A percentile compares a stretch with the other conserved stretches of the same genome.
phyloP scores from a whole-genome alignment of 2,113 vertebrate species.

The Brachypteracias leptosomus region DNA sequence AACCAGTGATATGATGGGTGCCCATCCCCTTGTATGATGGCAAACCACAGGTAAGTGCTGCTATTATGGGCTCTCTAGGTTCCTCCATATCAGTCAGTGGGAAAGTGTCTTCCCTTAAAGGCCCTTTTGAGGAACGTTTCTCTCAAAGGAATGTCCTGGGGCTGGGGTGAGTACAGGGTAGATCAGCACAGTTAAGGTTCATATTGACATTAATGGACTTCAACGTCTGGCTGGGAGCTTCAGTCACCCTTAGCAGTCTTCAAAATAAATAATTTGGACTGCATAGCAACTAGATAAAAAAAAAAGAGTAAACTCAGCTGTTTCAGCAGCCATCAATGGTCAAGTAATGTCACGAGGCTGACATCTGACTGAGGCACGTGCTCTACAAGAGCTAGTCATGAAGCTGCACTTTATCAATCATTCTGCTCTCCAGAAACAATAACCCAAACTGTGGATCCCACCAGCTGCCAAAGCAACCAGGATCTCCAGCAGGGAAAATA shows the following conservation, averaged over 20 bases:
- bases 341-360: background rate
- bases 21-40: background rate
- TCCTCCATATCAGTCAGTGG: background rate
- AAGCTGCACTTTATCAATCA: background rate
- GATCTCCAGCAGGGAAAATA: background rate
- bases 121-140: fast-evolving
- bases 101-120: background rate
- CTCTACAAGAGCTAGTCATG: background rate
- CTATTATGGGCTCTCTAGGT: background rate
- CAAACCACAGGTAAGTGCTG: background rate
- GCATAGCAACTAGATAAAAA: background rate
- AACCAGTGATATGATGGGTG: fast-evolving
- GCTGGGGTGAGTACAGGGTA: background rate
- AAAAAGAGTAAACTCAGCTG: background rate
- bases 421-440: background rate
- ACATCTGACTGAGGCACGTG: background rate
- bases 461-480: background rate
- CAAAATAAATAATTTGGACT: background rate
- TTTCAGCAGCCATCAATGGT: background rate
- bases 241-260: background rate
- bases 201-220: background rate
- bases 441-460: background rate
- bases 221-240: background rate
- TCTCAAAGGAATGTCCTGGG: fast-evolving
- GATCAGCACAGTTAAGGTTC: background rate